These are phyloP conservation scores for Pluvianellus socialis DNA, from an alignment of 2,113 vertebrate genomes.

Conservation along the genomic window DNA sequence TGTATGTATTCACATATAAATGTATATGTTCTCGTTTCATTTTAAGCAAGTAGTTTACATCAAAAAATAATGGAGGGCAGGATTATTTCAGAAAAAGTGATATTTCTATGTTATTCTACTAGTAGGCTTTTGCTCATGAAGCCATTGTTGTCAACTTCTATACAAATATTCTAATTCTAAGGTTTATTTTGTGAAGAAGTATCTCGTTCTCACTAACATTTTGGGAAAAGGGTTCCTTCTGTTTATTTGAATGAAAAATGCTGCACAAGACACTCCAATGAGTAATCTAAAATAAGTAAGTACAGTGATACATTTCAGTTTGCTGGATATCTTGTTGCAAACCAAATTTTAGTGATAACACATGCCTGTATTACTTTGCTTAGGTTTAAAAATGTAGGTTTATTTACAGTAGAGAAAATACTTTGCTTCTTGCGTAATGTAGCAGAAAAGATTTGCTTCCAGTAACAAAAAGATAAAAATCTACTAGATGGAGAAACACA, in stretches of 20 bases:
- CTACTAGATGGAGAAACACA: background rate
- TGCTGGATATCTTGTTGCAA: background rate
- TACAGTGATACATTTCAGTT: background rate
- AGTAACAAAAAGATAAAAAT: background rate
- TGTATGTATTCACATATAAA: no score
- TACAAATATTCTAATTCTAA: background rate
- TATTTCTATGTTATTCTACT: background rate
- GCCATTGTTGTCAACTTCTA: background rate
- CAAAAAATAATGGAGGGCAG: background rate
- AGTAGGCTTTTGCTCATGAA: background rate
- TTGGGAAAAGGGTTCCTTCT: background rate
- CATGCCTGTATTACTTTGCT: background rate
- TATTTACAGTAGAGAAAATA: slow-evolving; percentile 43
- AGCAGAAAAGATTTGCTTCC: background rate
- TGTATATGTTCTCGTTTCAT: background rate
- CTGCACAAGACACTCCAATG: background rate
- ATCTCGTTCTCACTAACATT: background rate
- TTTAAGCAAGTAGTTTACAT: background rate
- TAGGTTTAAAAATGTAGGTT: slow-evolving; percentile 24
- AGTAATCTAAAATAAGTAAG: background rate
- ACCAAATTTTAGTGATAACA: background rate
- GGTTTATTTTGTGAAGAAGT: background rate
- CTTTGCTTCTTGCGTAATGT: background rate
- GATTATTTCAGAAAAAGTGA: background rate
- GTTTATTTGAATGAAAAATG: slow-evolving; percentile 2